Percentiles rank a stretch among this genome's conserved stretches.
Evolutionary conservation across 2,113 vertebrate genomes (phyloP).

Genomic region (Nannospalax galili): DNA sequence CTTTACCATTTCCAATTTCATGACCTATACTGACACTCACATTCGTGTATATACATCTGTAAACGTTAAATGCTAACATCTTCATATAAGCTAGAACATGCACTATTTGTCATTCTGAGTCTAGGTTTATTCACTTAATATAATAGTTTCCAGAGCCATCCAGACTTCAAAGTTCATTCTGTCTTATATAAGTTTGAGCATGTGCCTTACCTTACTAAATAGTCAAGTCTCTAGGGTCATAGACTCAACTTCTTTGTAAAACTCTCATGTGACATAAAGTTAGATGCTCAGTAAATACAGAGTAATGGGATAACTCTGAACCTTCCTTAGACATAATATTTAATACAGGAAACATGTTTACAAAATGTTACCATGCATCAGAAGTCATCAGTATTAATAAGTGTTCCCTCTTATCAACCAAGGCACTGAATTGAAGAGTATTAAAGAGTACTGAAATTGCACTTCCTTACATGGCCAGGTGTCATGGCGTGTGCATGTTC

Average conservation of each 20-base stretch:
- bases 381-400: neutral
- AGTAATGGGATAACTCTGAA: neutral
- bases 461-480: neutral
- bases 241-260: neutral
- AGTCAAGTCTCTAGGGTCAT: neutral
- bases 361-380: slow-evolving; percentile 32
- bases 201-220: neutral
- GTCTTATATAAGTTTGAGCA: neutral
- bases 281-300: neutral
- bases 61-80: neutral
- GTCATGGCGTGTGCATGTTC: neutral
- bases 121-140: neutral
- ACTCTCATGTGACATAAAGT: neutral
- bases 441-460: neutral
- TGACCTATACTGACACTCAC: neutral
- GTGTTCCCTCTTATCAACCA: neutral
- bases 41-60: no score
- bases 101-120: neutral
- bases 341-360: slow-evolving; percentile 3
- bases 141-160: neutral
- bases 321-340: neutral
- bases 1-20: neutral
- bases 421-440: no score
- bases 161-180: neutral
- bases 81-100: neutral